A percentile compares a stretch with the other conserved stretches of the same genome.
These are phyloP conservation scores for Hartigia nigra DNA, from an alignment of 2,888 invertebrate species.

Conservation along the genomic window DNA sequence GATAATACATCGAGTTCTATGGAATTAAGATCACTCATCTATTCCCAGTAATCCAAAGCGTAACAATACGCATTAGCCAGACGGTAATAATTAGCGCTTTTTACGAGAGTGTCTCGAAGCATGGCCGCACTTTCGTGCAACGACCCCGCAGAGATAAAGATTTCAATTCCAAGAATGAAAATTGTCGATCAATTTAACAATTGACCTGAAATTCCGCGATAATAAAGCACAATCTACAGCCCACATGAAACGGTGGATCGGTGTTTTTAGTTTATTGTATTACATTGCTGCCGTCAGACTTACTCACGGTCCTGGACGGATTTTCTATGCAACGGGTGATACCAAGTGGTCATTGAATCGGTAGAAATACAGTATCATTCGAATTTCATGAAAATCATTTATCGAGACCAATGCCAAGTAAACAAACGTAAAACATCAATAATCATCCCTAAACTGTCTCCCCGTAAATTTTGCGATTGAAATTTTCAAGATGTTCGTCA, in stretches of 20 bases:
- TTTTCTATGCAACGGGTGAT: conserved; percentile 27
- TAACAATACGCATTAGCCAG: conserved; percentile 22
- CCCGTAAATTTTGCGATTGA: background rate
- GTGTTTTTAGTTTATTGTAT: conserved; percentile 42
- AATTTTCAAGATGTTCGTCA: background rate
- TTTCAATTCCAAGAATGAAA: conserved; percentile 62
- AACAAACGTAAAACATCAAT: background rate
- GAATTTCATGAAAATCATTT: background rate
- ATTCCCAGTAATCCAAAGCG: background rate
- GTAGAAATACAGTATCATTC: background rate
- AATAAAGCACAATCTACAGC: conserved; percentile 31
- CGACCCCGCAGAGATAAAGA: conserved; percentile 55
- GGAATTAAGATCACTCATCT: background rate
- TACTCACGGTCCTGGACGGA: conserved; percentile 16
- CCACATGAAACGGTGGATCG: conserved; percentile 29
- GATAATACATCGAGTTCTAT: background rate
- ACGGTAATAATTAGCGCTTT: conserved; percentile 57
- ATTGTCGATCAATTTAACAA: conserved; percentile 63
- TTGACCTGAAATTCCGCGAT: conserved; percentile 60
- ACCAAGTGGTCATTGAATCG: background rate
- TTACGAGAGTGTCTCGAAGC: conserved; percentile 46
- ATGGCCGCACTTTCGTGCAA: conserved; percentile 46
- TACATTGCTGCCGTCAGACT: conserved; percentile 28
- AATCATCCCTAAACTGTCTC: background rate
- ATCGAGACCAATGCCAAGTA: background rate